Percentiles rank a stretch among this genome's conserved stretches.
Evolutionary conservation across 1,140 invertebrate species (phyloP).

Genomic region (Drosophila grimshawi): DNA sequence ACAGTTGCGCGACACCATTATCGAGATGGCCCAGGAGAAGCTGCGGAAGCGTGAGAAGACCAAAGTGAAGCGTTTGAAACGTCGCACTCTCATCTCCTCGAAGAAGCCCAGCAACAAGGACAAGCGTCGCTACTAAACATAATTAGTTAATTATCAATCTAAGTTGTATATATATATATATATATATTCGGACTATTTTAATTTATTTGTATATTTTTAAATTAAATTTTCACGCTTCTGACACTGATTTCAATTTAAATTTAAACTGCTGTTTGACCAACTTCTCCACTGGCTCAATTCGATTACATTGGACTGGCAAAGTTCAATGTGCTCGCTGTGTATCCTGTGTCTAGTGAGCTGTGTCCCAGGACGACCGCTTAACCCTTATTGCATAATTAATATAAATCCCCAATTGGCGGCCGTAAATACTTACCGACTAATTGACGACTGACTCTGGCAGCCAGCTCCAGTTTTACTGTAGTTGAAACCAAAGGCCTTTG

Average conservation of each 20-base stretch:
- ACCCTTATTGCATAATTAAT: slow-evolving; percentile 71
- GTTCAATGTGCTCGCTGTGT: slow-evolving; percentile 59
- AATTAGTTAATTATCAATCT: background rate
- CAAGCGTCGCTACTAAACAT: slow-evolving; percentile 29
- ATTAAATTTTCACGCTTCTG: slow-evolving; percentile 35
- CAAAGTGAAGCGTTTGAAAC: slow-evolving; percentile 66
- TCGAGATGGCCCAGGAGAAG: slow-evolving; percentile 63
- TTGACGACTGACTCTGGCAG: background rate
- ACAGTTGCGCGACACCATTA: slow-evolving; percentile 50
- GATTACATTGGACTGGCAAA: slow-evolving; percentile 36
- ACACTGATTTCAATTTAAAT: slow-evolving; percentile 8
- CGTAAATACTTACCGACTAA: slow-evolving; percentile 33
- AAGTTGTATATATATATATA: background rate
- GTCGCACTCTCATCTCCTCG: slow-evolving; percentile 67
- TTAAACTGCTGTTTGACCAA: background rate
- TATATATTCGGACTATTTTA: slow-evolving; percentile 1
- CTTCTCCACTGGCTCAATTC: background rate
- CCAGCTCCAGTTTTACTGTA: background rate
- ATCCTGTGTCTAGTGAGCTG: background rate
- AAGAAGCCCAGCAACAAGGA: slow-evolving; percentile 74
- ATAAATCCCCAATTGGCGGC: slow-evolving; percentile 26
- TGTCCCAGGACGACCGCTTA: slow-evolving; percentile 42
- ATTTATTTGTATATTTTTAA: slow-evolving; percentile 23
- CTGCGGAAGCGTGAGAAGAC: slow-evolving; percentile 55
- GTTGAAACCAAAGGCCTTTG: slow-evolving; percentile 14